phyloP scores from a whole-genome alignment of 2,113 vertebrate genomes.

The Formicarius rufipectus region DNA sequence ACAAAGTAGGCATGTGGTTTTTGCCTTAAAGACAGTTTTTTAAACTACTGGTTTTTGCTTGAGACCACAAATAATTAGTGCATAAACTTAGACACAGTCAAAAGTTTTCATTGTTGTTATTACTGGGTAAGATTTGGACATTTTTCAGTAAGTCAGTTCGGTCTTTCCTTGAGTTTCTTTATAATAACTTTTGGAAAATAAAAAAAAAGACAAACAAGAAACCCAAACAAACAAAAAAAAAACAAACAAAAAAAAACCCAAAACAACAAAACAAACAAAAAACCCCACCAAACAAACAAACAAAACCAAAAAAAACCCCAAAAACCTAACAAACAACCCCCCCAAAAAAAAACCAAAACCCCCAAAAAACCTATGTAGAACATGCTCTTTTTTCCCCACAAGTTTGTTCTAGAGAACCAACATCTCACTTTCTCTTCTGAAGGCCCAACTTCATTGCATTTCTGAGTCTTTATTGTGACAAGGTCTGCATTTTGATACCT shows the following conservation, averaged over 20 bases:
- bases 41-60: neutral
- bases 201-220: neutral
- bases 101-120: neutral
- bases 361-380: neutral
- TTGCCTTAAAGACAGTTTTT: neutral
- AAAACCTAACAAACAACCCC: too few species aligned
- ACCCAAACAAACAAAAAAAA: too few species aligned
- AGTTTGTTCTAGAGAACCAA: neutral
- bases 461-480: neutral
- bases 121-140: neutral
- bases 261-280: too few species aligned
- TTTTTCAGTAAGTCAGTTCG: neutral
- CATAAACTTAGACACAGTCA: neutral
- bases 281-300: too few species aligned
- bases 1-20: neutral
- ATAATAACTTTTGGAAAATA: neutral
- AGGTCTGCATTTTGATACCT: conserved; percentile 6
- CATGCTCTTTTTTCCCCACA: neutral
- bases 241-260: too few species aligned
- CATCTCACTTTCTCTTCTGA: neutral
- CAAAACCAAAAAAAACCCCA: too few species aligned
- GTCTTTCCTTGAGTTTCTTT: neutral
- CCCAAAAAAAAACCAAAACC: too few species aligned
- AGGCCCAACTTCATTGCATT: neutral
- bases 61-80: neutral